Base-by-base conservation (phyloP, 2,888 invertebrate genomes). In the Achlya flavicornis region DNA sequence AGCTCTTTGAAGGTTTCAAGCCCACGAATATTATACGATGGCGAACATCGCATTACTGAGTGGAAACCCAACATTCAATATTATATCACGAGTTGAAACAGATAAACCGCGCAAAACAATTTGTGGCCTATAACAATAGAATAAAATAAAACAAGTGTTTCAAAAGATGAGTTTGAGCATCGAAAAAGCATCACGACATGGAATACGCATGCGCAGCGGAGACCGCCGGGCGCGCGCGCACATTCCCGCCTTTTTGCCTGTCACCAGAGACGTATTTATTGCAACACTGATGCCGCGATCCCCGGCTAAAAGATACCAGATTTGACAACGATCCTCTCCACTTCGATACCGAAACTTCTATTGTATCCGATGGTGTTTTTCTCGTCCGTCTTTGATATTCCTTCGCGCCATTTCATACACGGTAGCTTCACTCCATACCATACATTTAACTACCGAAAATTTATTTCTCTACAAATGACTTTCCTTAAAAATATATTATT, bases 181-280 rank as follows among this genome's bases (percentile, higher is more conserved):
- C 75, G 78, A 89, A 90, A 90, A 90, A 90, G 84, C 81, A 83
- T 81, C 78, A 79, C 79, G 78, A 78, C 78, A 79, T 73, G 70
- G 64, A 63, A 68, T 64, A 70, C 73, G 79, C 80, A 77, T 78
- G 79, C 80, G 79, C 80, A 77, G 76, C 75, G 74, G 81, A 85
- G 90, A 87, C 90, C 90, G 90, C 90, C 89, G 85, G 86, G 83
- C 87, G 86, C 85, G 89, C 80, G 76, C 72, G 71, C 76, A 79
- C 86, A 90, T 91, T 90, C 90, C 87, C 86, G 80, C 83, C 87
- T 91, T 92, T 92, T 92, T 92, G 84, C 75, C 79, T 79, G 84
- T 83, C 85, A 85, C 81, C 79, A 77, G 73, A 79, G 84, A 88
- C 85, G 87, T 92, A 91, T 92, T 91, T 91, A 91, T 89, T 88